These are phyloP conservation scores for Agonopterix alstromeriana DNA, from an alignment of 2,888 invertebrate species.

Conservation along the genomic window DNA sequence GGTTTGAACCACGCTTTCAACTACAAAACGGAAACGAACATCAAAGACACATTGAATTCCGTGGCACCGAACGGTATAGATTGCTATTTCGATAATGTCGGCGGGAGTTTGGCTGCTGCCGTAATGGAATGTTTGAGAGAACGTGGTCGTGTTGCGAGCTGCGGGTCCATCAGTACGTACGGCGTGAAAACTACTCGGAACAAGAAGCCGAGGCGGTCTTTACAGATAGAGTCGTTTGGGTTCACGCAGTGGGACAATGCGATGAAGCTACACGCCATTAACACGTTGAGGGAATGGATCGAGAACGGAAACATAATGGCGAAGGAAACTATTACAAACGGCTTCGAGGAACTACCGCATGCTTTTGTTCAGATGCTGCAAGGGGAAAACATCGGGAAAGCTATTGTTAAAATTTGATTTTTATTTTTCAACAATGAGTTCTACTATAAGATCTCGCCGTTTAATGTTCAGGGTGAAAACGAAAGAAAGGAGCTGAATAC, in stretches of 20 bases:
- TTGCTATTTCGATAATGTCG: conserved; percentile 84
- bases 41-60: conserved; percentile 60
- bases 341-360: conserved; percentile 34
- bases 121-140: conserved; percentile 76
- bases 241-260: conserved; percentile 36
- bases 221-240: conserved; percentile 26
- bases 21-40: conserved; percentile 75
- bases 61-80: conserved; percentile 79
- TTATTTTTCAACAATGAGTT: background rate
- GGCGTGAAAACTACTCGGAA: conserved; percentile 10
- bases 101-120: conserved; percentile 73
- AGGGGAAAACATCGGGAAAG: conserved; percentile 31
- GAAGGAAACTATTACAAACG: conserved; percentile 33
- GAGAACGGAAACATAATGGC: conserved; percentile 28
- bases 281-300: conserved; percentile 31
- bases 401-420: conserved; percentile 31
- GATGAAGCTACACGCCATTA: conserved; percentile 21
- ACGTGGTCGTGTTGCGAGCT: conserved; percentile 76
- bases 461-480: background rate
- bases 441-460: background rate
- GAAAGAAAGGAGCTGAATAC: too few species aligned
- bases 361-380: conserved; percentile 26
- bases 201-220: conserved; percentile 13
- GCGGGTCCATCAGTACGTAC: conserved; percentile 79
- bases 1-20: conserved; percentile 81